Evolutionary conservation across 2,113 vertebrate species (phyloP), one percentile per base, ranked within the genome.

Genomic region (Pyxicephalus adspersus): DNA sequence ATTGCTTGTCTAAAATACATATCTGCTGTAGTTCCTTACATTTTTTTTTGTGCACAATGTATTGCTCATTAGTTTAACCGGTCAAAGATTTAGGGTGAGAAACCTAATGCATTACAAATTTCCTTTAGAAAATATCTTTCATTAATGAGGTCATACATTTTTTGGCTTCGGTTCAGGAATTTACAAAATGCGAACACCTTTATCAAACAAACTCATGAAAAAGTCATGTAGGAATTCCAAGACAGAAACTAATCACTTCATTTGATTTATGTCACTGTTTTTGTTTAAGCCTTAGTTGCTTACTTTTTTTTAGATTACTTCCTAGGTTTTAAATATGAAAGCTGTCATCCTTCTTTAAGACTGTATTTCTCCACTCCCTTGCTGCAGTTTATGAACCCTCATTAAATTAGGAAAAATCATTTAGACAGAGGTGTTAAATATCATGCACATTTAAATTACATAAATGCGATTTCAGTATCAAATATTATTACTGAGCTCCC

Each of bases 381-480:
- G 58, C n/a, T 74, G 22, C 70, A 45, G 68, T 81, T 81, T 81
- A 71, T 80, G 77, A 20, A 38, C 60, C 58, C 28, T 81, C 60
- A 81, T 81, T 81, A 73, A 81, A 81, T 81, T 81, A 81, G 60
- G 22, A 65, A 70, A 70, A 81, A 81, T 64, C 26, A 81, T 81
- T 81, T 73, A 74, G 79, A 63, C 55, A 34, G 78, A 73, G 58
- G 78, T 73, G 79, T 81, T 81, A 81, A 81, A 64, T 81, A 74
- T 55, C 68, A 60, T 57, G 58, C 34, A 74, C 57, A 64, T 72
- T 73, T 73, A 73, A 73, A 81, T 81, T 73, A 61, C 34, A 5
- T 20, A 81, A 54, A 81, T 81, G 67, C 38, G 64, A 81, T 81
- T 81, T 81, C 70, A 54, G 58, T 26, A 81, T 72, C 58, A 51